Evolutionary conservation across 2,888 invertebrate genomes (phyloP).

Genomic region (Leptinotarsa juncta): DNA sequence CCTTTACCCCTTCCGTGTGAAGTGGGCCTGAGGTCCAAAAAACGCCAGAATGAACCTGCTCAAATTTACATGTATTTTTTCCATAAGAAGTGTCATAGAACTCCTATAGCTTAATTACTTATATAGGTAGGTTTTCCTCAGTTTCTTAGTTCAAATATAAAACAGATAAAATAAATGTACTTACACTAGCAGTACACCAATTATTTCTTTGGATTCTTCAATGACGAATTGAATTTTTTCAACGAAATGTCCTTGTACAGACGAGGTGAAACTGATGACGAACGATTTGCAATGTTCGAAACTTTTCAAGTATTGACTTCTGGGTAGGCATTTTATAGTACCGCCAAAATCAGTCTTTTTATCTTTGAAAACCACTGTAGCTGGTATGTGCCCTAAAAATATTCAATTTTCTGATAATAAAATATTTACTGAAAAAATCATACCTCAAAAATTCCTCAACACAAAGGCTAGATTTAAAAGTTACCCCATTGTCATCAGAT

Average conservation of each 20-base stretch:
- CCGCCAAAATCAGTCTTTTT: constrained; percentile 71
- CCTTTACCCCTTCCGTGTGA: too few species aligned
- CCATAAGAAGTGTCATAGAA: too few species aligned
- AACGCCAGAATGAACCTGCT: too few species aligned
- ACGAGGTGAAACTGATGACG: constrained; percentile 70
- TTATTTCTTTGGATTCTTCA: constrained; percentile 70
- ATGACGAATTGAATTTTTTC: constrained; percentile 73
- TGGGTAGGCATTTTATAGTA: constrained; percentile 68
- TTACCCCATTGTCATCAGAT: too few species aligned
- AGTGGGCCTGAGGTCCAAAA: too few species aligned
- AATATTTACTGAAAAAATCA: too few species aligned
- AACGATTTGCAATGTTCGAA: constrained; percentile 60
- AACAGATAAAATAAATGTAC: constrained; percentile 41
- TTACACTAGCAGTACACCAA: constrained; percentile 72
- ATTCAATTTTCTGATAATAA: neutral
- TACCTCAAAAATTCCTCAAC: too few species aligned
- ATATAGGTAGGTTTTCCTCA: too few species aligned
- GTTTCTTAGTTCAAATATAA: neutral
- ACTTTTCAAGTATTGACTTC: constrained; percentile 34
- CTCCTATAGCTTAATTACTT: too few species aligned
- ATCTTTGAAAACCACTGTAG: constrained; percentile 68
- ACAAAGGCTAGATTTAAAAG: too few species aligned
- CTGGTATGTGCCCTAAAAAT: constrained; percentile 71
- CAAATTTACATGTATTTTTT: too few species aligned
- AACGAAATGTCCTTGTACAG: constrained; percentile 72